Conservation (phyloP, 2,113 vertebrate genomes). For the Epinephelus fuscoguttatus region DNA sequence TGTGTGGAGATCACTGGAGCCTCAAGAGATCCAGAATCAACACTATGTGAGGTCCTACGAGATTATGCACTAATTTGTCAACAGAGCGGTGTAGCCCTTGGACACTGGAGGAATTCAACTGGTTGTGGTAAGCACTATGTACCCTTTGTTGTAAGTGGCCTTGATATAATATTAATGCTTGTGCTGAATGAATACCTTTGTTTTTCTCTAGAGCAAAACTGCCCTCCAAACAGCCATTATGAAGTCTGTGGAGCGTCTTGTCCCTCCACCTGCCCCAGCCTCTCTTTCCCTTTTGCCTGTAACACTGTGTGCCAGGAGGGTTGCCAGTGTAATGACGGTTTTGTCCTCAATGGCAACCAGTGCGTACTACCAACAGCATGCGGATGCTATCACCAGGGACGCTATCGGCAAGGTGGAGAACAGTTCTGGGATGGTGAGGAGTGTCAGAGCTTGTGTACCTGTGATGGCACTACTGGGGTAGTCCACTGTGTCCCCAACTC, state of each 20-base stretch:
- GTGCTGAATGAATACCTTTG: not conserved
- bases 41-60: conserved; percentile 56
- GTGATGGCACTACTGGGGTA: conserved; percentile 37
- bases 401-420: conserved; percentile 62
- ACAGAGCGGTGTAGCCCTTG: conserved; percentile 27
- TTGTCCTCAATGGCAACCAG: conserved; percentile 71
- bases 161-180: not conserved
- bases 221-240: conserved; percentile 77
- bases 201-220: conserved; percentile 59
- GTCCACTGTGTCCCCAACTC: conserved; percentile 31
- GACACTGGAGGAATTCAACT: conserved; percentile 75
- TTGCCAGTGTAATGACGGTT: conserved; percentile 79
- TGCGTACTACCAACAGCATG: conserved; percentile 77
- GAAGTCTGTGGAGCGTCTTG: conserved; percentile 75
- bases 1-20: conserved; percentile 45
- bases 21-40: conserved; percentile 17
- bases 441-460: conserved; percentile 57
- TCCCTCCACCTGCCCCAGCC: conserved; percentile 78
- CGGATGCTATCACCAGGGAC: conserved; percentile 76
- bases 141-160: not conserved
- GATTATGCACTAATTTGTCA: conserved; percentile 76
- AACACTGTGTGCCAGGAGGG: conserved; percentile 76
- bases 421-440: conserved; percentile 66
- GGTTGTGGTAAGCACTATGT: conserved; percentile 60
- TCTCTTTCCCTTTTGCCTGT: conserved; percentile 78